Percentiles rank a stretch among this genome's conserved stretches.
Evolutionary conservation across 2,888 invertebrate species (phyloP).

Genomic region (Yponomeuta sedellus): DNA sequence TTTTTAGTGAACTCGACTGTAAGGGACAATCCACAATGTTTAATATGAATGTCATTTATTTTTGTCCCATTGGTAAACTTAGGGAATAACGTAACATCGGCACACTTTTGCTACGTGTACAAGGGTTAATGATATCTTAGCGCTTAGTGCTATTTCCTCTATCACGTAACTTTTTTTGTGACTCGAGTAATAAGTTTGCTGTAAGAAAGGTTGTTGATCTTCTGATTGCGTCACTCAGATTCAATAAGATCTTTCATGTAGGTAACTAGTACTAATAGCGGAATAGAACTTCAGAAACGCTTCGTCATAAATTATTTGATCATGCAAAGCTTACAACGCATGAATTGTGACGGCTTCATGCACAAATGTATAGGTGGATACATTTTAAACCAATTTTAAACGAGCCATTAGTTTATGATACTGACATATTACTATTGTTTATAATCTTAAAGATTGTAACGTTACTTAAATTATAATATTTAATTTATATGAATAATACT

Average conservation of each 20-base stretch:
- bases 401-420: neutral
- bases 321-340: neutral
- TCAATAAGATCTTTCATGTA: neutral
- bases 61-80: too few relatives aligned
- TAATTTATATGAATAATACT: conserved; percentile 19
- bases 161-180: too few relatives aligned
- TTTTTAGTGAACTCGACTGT: too few relatives aligned
- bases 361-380: neutral
- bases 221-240: too few relatives aligned
- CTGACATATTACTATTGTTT: neutral
- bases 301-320: neutral
- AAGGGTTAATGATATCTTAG: too few relatives aligned
- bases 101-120: too few relatives aligned
- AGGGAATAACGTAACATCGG: too few relatives aligned
- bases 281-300: neutral
- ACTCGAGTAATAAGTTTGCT: too few relatives aligned
- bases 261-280: neutral
- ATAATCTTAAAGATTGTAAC: conserved; percentile 4
- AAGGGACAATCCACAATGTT: too few relatives aligned
- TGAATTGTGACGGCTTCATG: neutral
- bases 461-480: conserved; percentile 14
- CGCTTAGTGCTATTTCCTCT: too few relatives aligned
- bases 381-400: neutral
- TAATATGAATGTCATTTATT: too few relatives aligned
- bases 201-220: too few relatives aligned